Base-by-base conservation (phyloP, 2,797 vertebrate genomes). In the Sarcoramphus papa region DNA sequence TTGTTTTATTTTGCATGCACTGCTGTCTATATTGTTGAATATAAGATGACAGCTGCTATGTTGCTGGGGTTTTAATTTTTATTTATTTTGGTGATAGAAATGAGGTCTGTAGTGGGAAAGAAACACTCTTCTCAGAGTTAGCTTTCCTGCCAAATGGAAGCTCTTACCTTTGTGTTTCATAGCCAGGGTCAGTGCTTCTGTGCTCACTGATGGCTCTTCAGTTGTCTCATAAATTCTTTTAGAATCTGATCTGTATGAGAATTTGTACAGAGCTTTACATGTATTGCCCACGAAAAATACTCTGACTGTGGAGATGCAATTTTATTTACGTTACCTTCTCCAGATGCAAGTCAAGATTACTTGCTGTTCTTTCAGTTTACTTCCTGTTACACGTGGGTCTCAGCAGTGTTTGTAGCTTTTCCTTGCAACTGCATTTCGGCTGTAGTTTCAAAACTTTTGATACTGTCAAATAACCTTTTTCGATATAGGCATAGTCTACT, bases 401-500 rank as follows among this genome's bases (percentile, higher is more conserved):
- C 33, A 50, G 28, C 28, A 41, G 20, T 22, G 40, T 47, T 59
- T 27, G 17, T 67, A 64, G 57, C 23, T 85, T 28, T 92, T 75
- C 30, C 74, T 85, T 89, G 30, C 43, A 50, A 2, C 7, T 51
- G 7, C 15, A 4, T 43, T 50, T 68, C 3, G 15, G 12, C 24
- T 85, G 18, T 31, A 50, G 22, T 64, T 91, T 75, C 22, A 67
- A 25, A 84, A 60, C 20, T 40, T 72, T 30, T 40, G 22, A 25
- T 43, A 9, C 24, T 54, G 40, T 54, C 65, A 59, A 70, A 48
- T 63, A 72, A 60, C 22, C 21, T 57, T 47, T 56, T 68, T 37
- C 15, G 9, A 4, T 67, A 13, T 25, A 51, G 40, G 15, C 1
- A 0, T 20, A 13, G 16, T 40, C 28, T 67, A 2, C 5, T 31